phyloP scores from a whole-genome alignment of 2,113 vertebrate species.

The Marmota flaviventris region DNA sequence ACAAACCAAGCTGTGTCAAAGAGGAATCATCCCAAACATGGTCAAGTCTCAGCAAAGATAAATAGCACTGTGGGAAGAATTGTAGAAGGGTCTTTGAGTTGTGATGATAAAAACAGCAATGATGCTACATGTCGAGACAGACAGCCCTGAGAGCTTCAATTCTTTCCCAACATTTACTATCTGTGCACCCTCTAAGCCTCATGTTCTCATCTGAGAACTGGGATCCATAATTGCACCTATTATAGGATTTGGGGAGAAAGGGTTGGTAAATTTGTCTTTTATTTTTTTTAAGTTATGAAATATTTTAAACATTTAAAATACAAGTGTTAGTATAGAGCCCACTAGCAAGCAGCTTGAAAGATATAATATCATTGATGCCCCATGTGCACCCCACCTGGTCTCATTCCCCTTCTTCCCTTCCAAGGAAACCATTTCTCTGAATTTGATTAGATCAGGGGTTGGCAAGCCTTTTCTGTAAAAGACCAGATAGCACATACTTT shows the following conservation, averaged over 20 bases:
- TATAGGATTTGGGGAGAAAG: rapidly evolving
- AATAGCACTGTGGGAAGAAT: not conserved
- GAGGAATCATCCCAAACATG: not conserved
- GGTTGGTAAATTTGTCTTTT: not conserved
- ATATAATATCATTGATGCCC: not conserved
- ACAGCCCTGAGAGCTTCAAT: not conserved
- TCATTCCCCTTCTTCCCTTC: not conserved
- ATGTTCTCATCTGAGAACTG: not conserved
- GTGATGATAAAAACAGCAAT: not conserved
- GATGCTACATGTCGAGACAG: not conserved
- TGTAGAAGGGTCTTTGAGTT: not conserved
- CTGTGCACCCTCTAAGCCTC: not conserved
- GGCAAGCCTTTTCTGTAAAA: not conserved
- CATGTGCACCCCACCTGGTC: rapidly evolving
- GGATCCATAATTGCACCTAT: not conserved
- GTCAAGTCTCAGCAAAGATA: not conserved
- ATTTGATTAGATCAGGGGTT: not conserved
- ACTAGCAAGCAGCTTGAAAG: not conserved
- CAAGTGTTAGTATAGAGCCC: not conserved
- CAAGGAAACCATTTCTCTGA: not conserved
- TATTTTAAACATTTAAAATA: slow-evolving; percentile 41
- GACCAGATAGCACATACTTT: not conserved
- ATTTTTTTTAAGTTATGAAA: slow-evolving; percentile 8
- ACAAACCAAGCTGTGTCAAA: not conserved
- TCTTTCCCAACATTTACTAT: not conserved